These are phyloP conservation scores for Nixonia krombeini DNA, from an alignment of 1,140 invertebrate genomes.

Conservation along the genomic window DNA sequence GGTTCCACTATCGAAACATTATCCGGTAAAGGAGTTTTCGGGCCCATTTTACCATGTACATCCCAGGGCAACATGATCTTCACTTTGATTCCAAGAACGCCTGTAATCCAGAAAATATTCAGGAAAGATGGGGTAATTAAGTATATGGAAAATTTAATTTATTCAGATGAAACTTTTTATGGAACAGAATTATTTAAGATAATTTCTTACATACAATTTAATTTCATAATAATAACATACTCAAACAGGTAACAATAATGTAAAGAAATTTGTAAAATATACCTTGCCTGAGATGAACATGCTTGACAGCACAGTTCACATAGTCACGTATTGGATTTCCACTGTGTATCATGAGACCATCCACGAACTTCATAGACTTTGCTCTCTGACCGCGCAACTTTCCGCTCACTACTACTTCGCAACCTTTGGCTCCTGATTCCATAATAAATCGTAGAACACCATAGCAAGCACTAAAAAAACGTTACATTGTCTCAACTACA, in stretches of 20 bases:
- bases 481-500: no score
- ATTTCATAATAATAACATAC: no score
- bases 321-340: constrained; percentile 99
- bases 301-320: constrained; percentile 97
- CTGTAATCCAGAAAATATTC: no score
- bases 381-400: constrained; percentile 99
- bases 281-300: constrained; percentile 97
- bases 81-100: constrained; percentile 91
- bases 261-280: no score
- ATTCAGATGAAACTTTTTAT: no score
- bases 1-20: constrained; percentile 96
- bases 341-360: constrained; percentile 99
- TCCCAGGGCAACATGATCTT: constrained; percentile 99
- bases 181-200: no score
- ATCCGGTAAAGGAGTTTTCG: constrained; percentile 97
- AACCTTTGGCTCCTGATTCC: constrained; percentile 97
- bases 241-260: no score
- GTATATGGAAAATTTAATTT: no score
- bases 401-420: constrained; percentile 99
- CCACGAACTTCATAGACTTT: constrained; percentile 99
- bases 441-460: constrained; percentile 99
- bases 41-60: constrained; percentile 96
- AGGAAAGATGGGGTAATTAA: no score
- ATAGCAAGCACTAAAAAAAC: no score
- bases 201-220: no score